These are phyloP conservation scores for Python bivittatus DNA, from an alignment of 2,113 vertebrate species.

Conservation along the genomic window DNA sequence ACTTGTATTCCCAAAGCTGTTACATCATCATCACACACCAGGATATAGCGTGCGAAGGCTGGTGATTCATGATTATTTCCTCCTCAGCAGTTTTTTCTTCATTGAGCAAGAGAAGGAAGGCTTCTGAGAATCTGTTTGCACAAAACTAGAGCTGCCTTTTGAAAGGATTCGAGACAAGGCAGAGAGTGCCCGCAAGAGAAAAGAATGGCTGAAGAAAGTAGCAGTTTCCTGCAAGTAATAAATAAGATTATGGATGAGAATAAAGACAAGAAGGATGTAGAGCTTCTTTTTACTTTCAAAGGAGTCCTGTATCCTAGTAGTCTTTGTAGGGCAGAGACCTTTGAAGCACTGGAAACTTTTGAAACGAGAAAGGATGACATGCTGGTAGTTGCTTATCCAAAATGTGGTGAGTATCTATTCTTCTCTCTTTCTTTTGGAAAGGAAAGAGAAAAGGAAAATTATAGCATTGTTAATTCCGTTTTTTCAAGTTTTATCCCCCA, in stretches of 20 bases:
- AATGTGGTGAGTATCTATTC: slow-evolving; percentile 75
- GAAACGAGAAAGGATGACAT: slow-evolving; percentile 74
- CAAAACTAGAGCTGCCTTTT: not conserved
- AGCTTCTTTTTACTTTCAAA: slow-evolving; percentile 70
- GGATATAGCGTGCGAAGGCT: not conserved
- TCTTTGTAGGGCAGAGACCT: slow-evolving; percentile 66
- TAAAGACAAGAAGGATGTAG: slow-evolving; percentile 41
- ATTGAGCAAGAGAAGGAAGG: not conserved
- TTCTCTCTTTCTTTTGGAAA: not conserved
- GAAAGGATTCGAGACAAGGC: not conserved
- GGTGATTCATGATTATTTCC: not conserved
- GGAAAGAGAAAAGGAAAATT: not conserved
- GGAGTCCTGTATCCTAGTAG: slow-evolving; percentile 72
- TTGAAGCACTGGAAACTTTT: slow-evolving; percentile 67
- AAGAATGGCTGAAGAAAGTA: not conserved
- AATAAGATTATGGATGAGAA: not conserved
- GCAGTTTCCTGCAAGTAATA: not conserved
- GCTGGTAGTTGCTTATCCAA: slow-evolving; percentile 79
- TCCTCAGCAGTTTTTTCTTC: not conserved
- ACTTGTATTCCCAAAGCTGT: not conserved
- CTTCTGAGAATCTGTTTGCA: not conserved
- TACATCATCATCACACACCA: not conserved
- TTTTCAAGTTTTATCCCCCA: not conserved
- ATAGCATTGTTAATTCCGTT: not conserved
- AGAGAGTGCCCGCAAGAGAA: not conserved